These are phyloP conservation scores for Sciurus carolinensis DNA, from an alignment of 2,797 vertebrate genomes.

Conservation along the genomic window DNA sequence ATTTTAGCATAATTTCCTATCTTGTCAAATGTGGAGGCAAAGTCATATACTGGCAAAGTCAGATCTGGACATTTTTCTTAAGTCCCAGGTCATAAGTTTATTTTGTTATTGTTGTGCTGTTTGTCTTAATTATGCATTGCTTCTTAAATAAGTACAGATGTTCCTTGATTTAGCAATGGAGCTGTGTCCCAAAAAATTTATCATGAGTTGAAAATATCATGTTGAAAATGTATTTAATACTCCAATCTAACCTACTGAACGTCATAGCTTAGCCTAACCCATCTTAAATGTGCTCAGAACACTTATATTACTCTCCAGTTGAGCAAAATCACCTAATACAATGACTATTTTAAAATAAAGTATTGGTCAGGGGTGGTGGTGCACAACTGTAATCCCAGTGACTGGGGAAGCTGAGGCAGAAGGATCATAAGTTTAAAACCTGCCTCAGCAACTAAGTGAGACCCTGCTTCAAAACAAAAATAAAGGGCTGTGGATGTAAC, in stretches of 20 bases:
- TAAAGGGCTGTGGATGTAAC: too few species aligned
- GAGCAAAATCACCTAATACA: not conserved
- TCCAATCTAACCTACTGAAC: not conserved
- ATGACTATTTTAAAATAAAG: not conserved
- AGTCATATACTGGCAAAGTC: not conserved
- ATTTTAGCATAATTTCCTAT: not conserved
- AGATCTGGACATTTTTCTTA: not conserved
- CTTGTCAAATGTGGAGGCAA: not conserved
- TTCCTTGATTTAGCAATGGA: not conserved
- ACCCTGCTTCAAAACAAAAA: too few species aligned
- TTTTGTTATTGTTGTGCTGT: not conserved
- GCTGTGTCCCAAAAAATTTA: not conserved
- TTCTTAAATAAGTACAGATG: not conserved
- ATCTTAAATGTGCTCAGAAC: not conserved
- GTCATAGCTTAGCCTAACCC: not conserved
- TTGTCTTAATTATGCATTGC: not conserved
- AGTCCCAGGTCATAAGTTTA: not conserved
- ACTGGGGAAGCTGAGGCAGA: too few species aligned
- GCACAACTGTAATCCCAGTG: too few species aligned
- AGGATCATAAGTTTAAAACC: too few species aligned
- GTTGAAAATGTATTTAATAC: not conserved
- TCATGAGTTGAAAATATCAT: not conserved
- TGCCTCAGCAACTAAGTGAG: too few species aligned
- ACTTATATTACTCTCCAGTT: not conserved
- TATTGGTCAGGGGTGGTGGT: too few species aligned